Evolutionary conservation across 2,797 vertebrate genomes (phyloP), one percentile per base, ranked within the genome.

Genomic region (Gouania willdenowi): DNA sequence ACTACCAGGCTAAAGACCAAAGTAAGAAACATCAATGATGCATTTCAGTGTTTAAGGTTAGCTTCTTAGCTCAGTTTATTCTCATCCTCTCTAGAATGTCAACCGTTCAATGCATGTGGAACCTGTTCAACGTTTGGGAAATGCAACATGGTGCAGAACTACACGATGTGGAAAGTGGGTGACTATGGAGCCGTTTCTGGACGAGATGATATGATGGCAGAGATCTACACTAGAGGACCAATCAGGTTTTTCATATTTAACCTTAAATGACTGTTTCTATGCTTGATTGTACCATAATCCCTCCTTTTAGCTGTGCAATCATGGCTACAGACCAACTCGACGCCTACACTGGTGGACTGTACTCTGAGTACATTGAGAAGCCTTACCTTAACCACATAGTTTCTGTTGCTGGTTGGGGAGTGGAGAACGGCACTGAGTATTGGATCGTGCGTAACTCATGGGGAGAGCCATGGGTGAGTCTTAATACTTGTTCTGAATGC

Each of bases 401-500:
- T 5, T 92, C 93, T 0, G 93, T 95, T 44, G 88, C 84, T 1
- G 93, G 93, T 8, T 95, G 94, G 93, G 91, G 87, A 0, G 25
- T 91, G 6, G 89, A 91, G 28, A 83, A 84, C 0, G 90, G 89
- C 3, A 90, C 65, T 0, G 92, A 95, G 44, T 97, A 89, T 57
- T 94, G 93, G 90, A 90, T 95, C 9, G 92, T 95, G 8, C 87
- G 91, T 0, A 97, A 94, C 48, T 98, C 94, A 0, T 95, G 94
- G 92, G 93, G 92, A 0, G 92, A 97, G 39, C 92, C 94, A 0
- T 94, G 92, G 93, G 93, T 97, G 77, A 73, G 80, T 65, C 13
- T 22, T 39, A n/a, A n/a, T n/a, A n/a, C n/a, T n/a, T n/a, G n/a
- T n/a, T n/a, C n/a, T n/a, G n/a, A n/a, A n/a, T n/a, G n/a, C n/a